Percentiles rank a stretch among this genome's conserved stretches.
These are phyloP conservation scores for Heliconius sara DNA, from an alignment of 2,888 invertebrate genomes.

Conservation along the genomic window DNA sequence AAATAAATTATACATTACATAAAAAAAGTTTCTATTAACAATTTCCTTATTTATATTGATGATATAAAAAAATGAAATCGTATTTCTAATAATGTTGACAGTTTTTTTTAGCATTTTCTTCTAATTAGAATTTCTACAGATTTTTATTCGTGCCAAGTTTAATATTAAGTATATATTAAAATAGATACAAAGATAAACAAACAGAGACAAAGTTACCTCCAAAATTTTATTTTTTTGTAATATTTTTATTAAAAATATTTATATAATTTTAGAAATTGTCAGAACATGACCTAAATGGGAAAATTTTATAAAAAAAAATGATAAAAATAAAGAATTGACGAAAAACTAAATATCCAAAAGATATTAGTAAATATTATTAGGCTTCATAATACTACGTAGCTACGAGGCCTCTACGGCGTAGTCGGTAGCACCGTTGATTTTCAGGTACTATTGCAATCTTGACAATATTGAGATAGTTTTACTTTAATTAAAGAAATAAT, in stretches of 20 bases:
- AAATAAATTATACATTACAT: conserved; percentile 27
- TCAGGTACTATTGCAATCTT: not conserved
- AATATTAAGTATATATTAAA: not conserved
- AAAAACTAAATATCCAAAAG: not conserved
- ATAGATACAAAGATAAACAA: not conserved
- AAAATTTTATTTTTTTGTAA: not conserved
- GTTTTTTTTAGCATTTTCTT: not conserved
- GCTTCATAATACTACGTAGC: not conserved
- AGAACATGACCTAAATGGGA: not conserved
- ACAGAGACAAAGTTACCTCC: not conserved
- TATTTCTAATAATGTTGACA: not conserved
- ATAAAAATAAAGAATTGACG: too few relatives aligned
- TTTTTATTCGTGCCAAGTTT: too few relatives aligned
- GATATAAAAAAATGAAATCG: conserved; percentile 3
- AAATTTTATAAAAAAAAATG: too few relatives aligned
- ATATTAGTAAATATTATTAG: not conserved
- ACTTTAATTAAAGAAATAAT: not conserved
- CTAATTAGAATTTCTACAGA: too few relatives aligned
- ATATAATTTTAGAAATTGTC: too few relatives aligned
- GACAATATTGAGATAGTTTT: not conserved
- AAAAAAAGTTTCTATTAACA: conserved; percentile 8
- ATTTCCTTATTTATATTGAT: conserved; percentile 21
- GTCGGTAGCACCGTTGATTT: not conserved
- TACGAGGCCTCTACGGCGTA: conserved; percentile 27
- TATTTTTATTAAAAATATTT: too few relatives aligned